A percentile compares a stretch with the other conserved stretches of the same genome.
Evolutionary conservation across 2,888 invertebrate genomes (phyloP).

Genomic region (Rapana venosa): DNA sequence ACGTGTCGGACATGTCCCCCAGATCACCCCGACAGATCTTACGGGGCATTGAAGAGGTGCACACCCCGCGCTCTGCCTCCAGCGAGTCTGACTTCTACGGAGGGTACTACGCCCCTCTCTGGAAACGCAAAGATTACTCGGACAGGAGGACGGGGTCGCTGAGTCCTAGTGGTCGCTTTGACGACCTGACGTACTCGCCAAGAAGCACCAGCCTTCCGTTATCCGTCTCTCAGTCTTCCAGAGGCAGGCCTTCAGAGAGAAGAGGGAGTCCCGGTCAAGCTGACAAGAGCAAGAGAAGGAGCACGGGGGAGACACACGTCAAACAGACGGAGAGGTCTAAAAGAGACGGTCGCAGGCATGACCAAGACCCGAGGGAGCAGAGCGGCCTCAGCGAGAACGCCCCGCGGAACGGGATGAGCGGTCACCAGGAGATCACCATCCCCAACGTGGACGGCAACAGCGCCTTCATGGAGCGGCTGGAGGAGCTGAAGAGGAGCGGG

Average conservation of each 20-base stretch:
- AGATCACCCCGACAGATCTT: conserved; percentile 30
- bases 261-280: not conserved
- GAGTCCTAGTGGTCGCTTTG: not conserved
- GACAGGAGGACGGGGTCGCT: conserved; percentile 9
- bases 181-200: not conserved
- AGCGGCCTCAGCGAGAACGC: not conserved
- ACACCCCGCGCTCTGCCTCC: not conserved
- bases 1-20: conserved; percentile 37
- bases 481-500: conserved; percentile 33
- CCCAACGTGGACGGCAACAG: not conserved
- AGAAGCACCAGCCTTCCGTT: conserved; percentile 11
- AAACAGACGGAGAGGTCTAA: not conserved
- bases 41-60: not conserved
- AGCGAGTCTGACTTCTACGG: conserved; percentile 29
- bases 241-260: not conserved
- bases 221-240: not conserved
- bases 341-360: not conserved
- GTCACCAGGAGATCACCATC: not conserved
- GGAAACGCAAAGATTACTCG: not conserved
- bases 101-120: not conserved
- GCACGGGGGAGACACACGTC: not conserved
- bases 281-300: not conserved
- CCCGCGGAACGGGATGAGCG: not conserved
- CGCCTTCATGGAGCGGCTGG: conserved; percentile 36
- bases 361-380: not conserved